Evolutionary conservation across 2,888 invertebrate species (phyloP).

Genomic region (Limnephilus lunatus): DNA sequence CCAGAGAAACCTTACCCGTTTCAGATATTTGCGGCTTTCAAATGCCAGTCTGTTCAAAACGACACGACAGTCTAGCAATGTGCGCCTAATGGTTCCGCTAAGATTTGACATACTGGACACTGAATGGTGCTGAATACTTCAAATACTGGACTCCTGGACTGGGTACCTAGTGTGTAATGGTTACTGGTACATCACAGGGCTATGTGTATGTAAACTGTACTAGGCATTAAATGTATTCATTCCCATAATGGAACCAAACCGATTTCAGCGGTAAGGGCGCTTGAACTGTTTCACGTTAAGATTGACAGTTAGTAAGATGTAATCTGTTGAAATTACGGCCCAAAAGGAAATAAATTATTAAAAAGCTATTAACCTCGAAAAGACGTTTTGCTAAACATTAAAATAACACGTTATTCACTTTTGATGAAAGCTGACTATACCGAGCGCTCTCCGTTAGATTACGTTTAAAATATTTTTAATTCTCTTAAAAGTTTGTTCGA

Average conservation of each 20-base stretch:
- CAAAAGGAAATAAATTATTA: not conserved
- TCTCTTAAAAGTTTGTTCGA: too few species aligned
- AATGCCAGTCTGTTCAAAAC: constrained; percentile 51
- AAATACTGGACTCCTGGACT: not conserved
- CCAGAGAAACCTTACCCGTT: constrained; percentile 45
- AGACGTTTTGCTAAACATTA: too few species aligned
- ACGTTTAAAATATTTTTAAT: too few species aligned
- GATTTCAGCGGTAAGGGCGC: not conserved
- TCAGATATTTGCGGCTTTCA: constrained; percentile 47
- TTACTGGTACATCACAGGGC: not conserved
- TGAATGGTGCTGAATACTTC: not conserved
- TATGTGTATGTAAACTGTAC: not conserved
- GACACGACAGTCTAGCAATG: constrained; percentile 41
- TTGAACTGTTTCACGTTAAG: not conserved
- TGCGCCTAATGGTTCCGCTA: constrained; percentile 32
- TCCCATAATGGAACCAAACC: not conserved
- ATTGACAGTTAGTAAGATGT: not conserved
- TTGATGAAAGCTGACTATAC: too few species aligned
- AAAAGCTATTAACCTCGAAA: not conserved
- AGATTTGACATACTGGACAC: constrained; percentile 40
- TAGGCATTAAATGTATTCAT: not conserved
- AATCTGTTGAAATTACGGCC: not conserved
- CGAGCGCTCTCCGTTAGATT: too few species aligned
- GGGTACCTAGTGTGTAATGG: not conserved
- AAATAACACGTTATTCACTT: too few species aligned